Evolutionary conservation across 2,113 vertebrate species (phyloP).

Genomic region (Gallinago media): DNA sequence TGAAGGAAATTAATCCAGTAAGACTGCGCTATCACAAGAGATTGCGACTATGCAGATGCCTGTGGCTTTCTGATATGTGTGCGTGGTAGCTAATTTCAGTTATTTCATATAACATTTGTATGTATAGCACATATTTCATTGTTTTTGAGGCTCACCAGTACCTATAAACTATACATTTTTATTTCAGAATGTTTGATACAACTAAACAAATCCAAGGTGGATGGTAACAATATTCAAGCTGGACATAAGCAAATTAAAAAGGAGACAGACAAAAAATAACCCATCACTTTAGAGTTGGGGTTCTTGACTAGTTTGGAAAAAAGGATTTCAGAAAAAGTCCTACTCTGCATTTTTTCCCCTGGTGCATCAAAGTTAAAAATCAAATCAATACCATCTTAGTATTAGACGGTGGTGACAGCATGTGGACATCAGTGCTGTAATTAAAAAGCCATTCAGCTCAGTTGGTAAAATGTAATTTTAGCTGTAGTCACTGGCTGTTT

Average conservation of each 20-base stretch:
- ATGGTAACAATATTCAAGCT: neutral
- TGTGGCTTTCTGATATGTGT: neutral
- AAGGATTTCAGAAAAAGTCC: conserved; percentile 63
- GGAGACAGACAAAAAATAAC: neutral
- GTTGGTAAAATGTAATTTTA: conserved; percentile 84
- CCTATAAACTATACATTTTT: neutral
- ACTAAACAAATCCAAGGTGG: neutral
- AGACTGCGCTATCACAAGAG: neutral
- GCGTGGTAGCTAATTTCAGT: neutral
- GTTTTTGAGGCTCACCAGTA: neutral
- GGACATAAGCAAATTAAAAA: neutral
- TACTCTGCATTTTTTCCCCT: conserved; percentile 66
- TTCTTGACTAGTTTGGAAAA: conserved; percentile 62
- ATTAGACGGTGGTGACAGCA: conserved; percentile 78
- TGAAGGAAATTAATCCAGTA: neutral
- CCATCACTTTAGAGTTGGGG: conserved; percentile 25
- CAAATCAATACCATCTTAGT: conserved; percentile 79
- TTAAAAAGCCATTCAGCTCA: conserved; percentile 84
- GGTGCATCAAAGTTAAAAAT: conserved; percentile 80
- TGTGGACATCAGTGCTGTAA: conserved; percentile 79
- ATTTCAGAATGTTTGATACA: neutral
- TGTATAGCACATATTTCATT: neutral
- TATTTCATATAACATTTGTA: neutral
- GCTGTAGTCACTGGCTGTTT: conserved; percentile 78
- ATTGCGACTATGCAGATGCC: neutral